A percentile compares a stretch with the other conserved stretches of the same genome.
Evolutionary conservation across 2,797 vertebrate species (phyloP).

Genomic region (Rhincodon typus): DNA sequence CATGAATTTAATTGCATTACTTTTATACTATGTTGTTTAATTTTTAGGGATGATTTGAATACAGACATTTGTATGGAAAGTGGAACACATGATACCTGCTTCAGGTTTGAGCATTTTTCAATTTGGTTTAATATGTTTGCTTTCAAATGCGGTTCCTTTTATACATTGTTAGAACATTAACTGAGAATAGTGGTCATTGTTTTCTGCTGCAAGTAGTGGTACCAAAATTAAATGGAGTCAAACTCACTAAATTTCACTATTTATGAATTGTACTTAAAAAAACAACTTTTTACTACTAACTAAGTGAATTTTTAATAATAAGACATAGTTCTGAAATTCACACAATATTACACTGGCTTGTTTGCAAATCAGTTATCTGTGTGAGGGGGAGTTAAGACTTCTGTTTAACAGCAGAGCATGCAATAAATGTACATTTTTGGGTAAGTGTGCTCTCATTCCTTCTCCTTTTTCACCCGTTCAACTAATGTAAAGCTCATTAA

Average conservation of each 20-base stretch:
- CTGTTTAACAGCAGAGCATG: neutral
- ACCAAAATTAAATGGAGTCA: neutral
- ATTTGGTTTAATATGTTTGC: neutral
- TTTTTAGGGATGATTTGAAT: constrained; percentile 30
- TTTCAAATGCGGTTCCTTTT: neutral
- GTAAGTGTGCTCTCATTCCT: neutral
- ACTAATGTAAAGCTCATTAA: neutral
- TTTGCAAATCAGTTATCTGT: neutral
- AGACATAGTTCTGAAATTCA: neutral
- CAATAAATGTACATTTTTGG: neutral
- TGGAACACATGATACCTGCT: neutral
- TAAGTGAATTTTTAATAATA: neutral
- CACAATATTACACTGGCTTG: neutral
- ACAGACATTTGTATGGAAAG: neutral
- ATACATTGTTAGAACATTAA: neutral
- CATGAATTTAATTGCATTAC: neutral
- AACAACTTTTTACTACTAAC: neutral
- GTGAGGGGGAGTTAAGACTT: neutral
- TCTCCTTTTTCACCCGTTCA: neutral
- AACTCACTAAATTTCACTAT: neutral
- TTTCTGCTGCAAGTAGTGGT: neutral
- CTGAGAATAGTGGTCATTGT: neutral
- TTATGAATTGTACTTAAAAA: neutral
- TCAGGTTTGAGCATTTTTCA: constrained; percentile 7
- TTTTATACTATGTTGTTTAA: neutral